Evolutionary conservation across 1,140 invertebrate species (phyloP).

Genomic region (Heliconius nattereri): DNA sequence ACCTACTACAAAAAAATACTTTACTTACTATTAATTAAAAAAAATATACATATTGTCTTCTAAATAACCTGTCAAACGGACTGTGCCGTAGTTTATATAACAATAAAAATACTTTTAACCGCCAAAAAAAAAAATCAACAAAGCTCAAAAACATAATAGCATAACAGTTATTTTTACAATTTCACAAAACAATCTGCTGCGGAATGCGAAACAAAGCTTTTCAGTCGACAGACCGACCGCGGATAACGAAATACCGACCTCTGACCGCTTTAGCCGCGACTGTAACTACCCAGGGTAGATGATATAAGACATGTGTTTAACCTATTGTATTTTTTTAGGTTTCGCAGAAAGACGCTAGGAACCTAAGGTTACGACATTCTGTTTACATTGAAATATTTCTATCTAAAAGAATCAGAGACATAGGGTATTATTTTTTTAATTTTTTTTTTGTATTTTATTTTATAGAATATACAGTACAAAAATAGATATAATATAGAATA

Average conservation of each 20-base stretch:
- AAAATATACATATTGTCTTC: too few relatives aligned
- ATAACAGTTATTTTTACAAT: conserved; percentile 12
- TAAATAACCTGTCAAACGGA: neutral
- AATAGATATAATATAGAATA: too few relatives aligned
- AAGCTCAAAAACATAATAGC: neutral
- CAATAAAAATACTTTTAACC: neutral
- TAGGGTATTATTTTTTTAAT: too few relatives aligned
- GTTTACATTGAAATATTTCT: too few relatives aligned
- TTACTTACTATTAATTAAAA: too few relatives aligned
- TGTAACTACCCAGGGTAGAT: neutral
- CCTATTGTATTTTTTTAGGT: neutral
- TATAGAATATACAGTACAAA: too few relatives aligned
- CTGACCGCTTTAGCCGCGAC: neutral
- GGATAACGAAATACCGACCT: conserved; percentile 3
- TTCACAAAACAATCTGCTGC: neutral
- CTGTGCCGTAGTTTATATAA: neutral
- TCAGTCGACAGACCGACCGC: neutral
- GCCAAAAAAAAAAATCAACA: neutral
- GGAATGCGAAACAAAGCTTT: conserved; percentile 12
- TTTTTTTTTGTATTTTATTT: too few relatives aligned
- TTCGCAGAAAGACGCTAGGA: too few relatives aligned
- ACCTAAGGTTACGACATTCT: too few relatives aligned
- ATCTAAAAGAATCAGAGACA: too few relatives aligned
- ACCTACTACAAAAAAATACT: too few relatives aligned
- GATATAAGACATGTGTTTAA: neutral